These are phyloP conservation scores for Neosilurus hyrtlii DNA, from an alignment of 2,797 vertebrate species.

Conservation along the genomic window DNA sequence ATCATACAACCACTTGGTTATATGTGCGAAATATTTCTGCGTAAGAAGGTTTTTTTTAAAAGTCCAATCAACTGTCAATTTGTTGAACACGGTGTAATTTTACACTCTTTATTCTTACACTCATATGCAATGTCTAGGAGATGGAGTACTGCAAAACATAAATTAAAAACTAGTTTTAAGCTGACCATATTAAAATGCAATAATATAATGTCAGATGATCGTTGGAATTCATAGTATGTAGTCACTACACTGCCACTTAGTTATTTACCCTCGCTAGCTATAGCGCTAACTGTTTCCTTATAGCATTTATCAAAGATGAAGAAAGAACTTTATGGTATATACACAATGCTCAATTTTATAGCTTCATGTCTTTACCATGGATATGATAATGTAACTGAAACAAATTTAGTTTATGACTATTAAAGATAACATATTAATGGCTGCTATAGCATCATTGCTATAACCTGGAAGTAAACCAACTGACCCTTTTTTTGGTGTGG, in stretches of 20 bases:
- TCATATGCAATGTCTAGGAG: not conserved
- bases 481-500: not conserved
- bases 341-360: slow-evolving; percentile 7
- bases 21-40: slow-evolving; percentile 17
- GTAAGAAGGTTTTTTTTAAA: not conserved
- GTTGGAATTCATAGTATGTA: not conserved
- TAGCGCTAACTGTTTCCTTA: not conserved
- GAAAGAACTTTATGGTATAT: slow-evolving; percentile 4
- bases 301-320: slow-evolving; percentile 3
- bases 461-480: slow-evolving; percentile 17
- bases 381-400: slow-evolving; percentile 10
- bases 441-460: not conserved
- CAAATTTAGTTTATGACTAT: not conserved
- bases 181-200: not conserved
- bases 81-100: not conserved
- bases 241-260: not conserved
- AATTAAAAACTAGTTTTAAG: slow-evolving; percentile 2
- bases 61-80: not conserved
- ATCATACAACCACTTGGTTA: slow-evolving; percentile 10
- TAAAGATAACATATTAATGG: not conserved
- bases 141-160: slow-evolving; percentile 14
- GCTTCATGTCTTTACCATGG: not conserved
- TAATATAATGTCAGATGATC: not conserved
- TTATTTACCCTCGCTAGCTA: not conserved
- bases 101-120: not conserved